phyloP scores from a whole-genome alignment of 2,113 vertebrate species.

The Cepphus grylle region DNA sequence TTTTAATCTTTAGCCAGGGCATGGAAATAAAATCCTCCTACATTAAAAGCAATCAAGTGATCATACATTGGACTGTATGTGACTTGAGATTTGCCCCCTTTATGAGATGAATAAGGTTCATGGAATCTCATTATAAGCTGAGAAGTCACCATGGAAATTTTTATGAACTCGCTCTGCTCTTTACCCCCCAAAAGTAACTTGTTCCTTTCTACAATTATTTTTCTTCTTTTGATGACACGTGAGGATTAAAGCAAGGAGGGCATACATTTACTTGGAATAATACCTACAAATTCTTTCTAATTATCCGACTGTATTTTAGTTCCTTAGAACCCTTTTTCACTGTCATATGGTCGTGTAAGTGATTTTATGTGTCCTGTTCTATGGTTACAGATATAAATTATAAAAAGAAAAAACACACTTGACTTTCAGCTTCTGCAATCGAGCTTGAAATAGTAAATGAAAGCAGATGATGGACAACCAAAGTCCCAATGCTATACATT shows the following conservation, averaged over 20 bases:
- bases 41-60: constrained; percentile 8
- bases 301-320: constrained; percentile 7
- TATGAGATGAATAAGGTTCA: constrained; percentile 19
- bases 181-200: not conserved
- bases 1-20: constrained; percentile 56
- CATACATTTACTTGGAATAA: not conserved
- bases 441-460: not conserved
- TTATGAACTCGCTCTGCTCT: not conserved
- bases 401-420: not conserved
- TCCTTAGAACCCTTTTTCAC: constrained; percentile 4
- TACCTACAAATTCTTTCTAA: constrained; percentile 22
- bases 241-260: constrained; percentile 1
- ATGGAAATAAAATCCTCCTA: not conserved
- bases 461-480: not conserved
- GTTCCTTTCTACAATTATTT: not conserved
- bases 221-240: not conserved
- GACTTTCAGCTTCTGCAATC: not conserved
- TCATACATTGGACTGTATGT: not conserved
- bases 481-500: not conserved
- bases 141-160: constrained; percentile 47
- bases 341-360: not conserved
- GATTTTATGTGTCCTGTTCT: constrained; percentile 19
- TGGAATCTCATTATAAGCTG: constrained; percentile 27
- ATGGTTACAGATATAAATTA: not conserved
- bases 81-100: constrained; percentile 1